Conservation (phyloP, 2,797 vertebrate genomes). For the Cryptoblepharus egeriae region DNA sequence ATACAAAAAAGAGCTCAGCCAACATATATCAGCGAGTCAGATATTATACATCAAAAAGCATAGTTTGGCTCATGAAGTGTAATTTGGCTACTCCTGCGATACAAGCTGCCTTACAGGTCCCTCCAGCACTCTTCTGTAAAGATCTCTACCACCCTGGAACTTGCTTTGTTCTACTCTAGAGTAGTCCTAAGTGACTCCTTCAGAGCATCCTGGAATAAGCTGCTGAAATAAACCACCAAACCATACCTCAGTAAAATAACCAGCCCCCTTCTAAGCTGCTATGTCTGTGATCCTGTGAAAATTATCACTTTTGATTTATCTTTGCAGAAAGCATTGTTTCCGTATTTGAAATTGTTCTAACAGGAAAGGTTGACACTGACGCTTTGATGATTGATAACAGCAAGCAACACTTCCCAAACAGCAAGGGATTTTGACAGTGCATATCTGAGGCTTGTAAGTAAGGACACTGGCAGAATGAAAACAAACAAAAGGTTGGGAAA, state of each 20-base stretch:
- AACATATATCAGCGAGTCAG: no score
- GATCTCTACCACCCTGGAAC: no score
- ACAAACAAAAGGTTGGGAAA: conserved; percentile 54
- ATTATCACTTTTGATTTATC: conserved; percentile 73
- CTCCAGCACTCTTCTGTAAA: no score
- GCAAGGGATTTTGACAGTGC: conserved; percentile 72
- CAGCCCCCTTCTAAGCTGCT: conserved; percentile 45
- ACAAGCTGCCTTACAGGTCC: no score
- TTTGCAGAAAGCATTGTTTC: conserved; percentile 62
- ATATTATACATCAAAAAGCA: no score
- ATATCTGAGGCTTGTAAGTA: conserved; percentile 71
- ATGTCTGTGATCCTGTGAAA: conserved; percentile 65
- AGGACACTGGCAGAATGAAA: conserved; percentile 68
- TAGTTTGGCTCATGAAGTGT: no score
- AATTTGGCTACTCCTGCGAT: no score
- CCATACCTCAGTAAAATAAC: conserved; percentile 16
- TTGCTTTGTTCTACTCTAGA: not conserved
- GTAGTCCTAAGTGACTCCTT: not conserved
- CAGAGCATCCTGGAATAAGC: not conserved
- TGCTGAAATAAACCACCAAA: not conserved
- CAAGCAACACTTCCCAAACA: conserved; percentile 59
- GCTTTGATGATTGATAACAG: conserved; percentile 75
- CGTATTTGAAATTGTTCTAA: conserved; percentile 75
- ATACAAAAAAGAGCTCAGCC: no score
- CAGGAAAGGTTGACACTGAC: conserved; percentile 74